A percentile compares a stretch with the other conserved stretches of the same genome.
phyloP scores from a whole-genome alignment of 2,888 invertebrate genomes.

The Sinopyrophorus schimmeli region DNA sequence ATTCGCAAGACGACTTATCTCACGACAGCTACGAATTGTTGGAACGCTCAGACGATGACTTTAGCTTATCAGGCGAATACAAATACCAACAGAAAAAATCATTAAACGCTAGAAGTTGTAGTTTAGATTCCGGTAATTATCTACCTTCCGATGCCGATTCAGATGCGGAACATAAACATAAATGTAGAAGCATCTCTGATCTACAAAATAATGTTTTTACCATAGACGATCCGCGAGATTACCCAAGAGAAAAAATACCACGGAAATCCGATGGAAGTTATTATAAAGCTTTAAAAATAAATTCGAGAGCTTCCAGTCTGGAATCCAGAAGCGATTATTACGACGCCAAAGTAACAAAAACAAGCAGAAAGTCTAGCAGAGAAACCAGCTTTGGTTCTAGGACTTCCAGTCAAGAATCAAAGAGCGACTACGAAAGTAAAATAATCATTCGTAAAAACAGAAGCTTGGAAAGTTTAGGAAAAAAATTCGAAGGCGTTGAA shows the following conservation, averaged over 20 bases:
- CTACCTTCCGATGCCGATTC: conserved; percentile 75
- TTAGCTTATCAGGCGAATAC: conserved; percentile 52
- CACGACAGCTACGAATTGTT: conserved; percentile 87
- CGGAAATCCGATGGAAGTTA: conserved; percentile 75
- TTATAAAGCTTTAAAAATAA: conserved; percentile 69
- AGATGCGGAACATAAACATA: conserved; percentile 60
- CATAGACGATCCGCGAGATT: conserved; percentile 74
- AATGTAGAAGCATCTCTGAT: conserved; percentile 69
- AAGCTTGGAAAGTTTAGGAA: conserved; percentile 43
- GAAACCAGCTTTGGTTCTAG: conserved; percentile 58
- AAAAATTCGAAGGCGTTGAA: conserved; percentile 54
- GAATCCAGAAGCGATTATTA: conserved; percentile 72
- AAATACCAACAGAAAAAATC: conserved; percentile 47
- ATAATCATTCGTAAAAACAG: conserved; percentile 41
- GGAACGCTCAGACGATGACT: conserved; percentile 73
- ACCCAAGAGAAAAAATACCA: conserved; percentile 72
- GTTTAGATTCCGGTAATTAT: conserved; percentile 77
- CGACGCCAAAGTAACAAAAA: conserved; percentile 66
- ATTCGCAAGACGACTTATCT: conserved; percentile 83
- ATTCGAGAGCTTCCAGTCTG: conserved; percentile 70
- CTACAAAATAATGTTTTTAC: conserved; percentile 77
- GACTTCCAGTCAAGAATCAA: conserved; percentile 70
- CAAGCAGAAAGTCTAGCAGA: conserved; percentile 52
- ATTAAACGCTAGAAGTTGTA: conserved; percentile 64
- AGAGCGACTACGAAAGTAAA: conserved; percentile 57